phyloP scores from a whole-genome alignment of 2,888 invertebrate genomes.

The Spilarctia lutea region DNA sequence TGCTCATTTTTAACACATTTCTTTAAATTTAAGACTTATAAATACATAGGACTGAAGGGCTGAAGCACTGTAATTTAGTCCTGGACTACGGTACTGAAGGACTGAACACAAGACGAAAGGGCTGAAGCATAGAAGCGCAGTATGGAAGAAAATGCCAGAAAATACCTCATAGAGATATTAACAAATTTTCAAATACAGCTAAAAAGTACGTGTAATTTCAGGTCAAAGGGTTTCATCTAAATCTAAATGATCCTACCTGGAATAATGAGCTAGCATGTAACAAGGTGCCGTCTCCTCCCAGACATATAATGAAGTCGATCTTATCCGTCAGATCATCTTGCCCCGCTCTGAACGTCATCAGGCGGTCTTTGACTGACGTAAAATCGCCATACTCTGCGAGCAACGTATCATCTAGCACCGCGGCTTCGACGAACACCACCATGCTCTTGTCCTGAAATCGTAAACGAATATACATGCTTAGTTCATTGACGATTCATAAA shows the following conservation, averaged over 20 bases:
- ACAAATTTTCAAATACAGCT: background rate
- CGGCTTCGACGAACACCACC: slow-evolving; percentile 97
- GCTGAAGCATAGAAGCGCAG: too few relatives aligned
- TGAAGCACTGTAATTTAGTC: background rate
- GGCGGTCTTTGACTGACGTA: slow-evolving; percentile 91
- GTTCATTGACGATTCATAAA: background rate
- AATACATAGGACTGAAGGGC: background rate
- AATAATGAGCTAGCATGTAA: slow-evolving; percentile 97
- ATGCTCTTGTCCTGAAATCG: slow-evolving; percentile 95
- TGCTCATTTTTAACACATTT: background rate
- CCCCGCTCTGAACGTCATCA: slow-evolving; percentile 95
- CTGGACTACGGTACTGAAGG: too few relatives aligned
- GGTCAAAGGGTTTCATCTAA: too few relatives aligned
- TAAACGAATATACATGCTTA: background rate
- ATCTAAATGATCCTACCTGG: slow-evolving; percentile 72
- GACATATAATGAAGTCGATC: slow-evolving; percentile 98
- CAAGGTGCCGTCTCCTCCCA: slow-evolving; percentile 99
- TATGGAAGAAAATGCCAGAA: background rate
- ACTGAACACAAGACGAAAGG: too few relatives aligned
- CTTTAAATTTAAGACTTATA: background rate
- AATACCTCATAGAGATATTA: too few relatives aligned
- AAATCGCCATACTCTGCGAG: slow-evolving; percentile 92
- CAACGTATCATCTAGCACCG: slow-evolving; percentile 94
- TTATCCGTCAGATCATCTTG: slow-evolving; percentile 98
- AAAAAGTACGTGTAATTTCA: background rate